Base-by-base conservation (phyloP, 1,140 invertebrate genomes). In the Patella vulgata region DNA sequence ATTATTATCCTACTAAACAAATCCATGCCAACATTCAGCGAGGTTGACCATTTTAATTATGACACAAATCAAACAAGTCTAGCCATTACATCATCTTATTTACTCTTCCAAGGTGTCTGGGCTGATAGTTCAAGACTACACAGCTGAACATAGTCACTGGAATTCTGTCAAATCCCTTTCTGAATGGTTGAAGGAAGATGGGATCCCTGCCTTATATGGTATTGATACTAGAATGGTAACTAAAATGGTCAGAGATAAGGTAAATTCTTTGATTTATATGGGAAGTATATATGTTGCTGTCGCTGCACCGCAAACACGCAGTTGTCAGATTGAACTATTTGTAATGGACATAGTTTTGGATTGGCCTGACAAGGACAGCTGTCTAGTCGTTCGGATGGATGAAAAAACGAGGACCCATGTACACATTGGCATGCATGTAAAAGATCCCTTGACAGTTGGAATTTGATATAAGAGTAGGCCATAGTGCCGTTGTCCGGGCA, bases 41-140 rank as follows among this genome's bases (percentile, higher is more conserved):
- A n/a, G n/a, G n/a, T n/a, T n/a, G n/a, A n/a, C n/a, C n/a, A n/a
- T n/a, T n/a, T n/a, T n/a, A n/a, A n/a, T n/a, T n/a, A n/a, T n/a
- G n/a, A n/a, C n/a, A n/a, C n/a, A n/a, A n/a, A n/a, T n/a, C n/a
- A n/a, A n/a, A n/a, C n/a, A n/a, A n/a, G n/a, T n/a, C n/a, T n/a
- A n/a, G n/a, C n/a, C n/a, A n/a, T n/a, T n/a, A n/a, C n/a, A n/a
- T n/a, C n/a, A n/a, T n/a, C n/a, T n/a, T n/a, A n/a, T n/a, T n/a
- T n/a, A n/a, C n/a, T n/a, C n/a, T n/a, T n/a, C n/a, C n/a, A n/a
- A 76, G 74, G 74, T 74, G 14, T 51, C 71, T 40, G 74, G 74
- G n/a, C 59, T 76, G 31, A 33, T 77, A 27, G 73, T 77, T 8
- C 75, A 78, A 46, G 75, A 78, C 64, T 78, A 78, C 40, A 71